Evolutionary conservation across 1,140 invertebrate genomes (phyloP).

Genomic region (Acromyrmex charruanus): DNA sequence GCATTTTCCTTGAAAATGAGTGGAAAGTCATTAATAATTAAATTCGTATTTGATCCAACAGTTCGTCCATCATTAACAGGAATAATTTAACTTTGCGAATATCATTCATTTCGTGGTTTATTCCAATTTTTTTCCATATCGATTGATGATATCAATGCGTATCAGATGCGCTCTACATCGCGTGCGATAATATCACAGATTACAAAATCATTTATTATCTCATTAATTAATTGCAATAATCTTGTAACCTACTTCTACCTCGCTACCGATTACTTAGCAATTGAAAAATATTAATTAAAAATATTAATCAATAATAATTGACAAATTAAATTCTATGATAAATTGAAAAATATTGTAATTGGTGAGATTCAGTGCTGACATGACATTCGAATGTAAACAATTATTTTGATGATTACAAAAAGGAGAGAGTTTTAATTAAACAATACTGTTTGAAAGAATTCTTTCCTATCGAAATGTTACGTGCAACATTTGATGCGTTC

Average conservation of each 20-base stretch:
- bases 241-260: background rate
- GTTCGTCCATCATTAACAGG: background rate
- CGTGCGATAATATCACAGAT: constrained; percentile 44
- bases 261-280: background rate
- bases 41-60: background rate
- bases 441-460: background rate
- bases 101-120: constrained; percentile 51
- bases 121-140: constrained; percentile 34
- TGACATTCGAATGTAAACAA: background rate
- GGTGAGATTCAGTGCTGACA: background rate
- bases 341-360: background rate
- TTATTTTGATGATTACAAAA: background rate
- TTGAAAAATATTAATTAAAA: background rate
- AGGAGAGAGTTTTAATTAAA: constrained; percentile 7
- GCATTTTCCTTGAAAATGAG: background rate
- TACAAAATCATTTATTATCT: constrained; percentile 52
- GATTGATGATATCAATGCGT: constrained; percentile 53
- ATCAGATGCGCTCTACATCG: constrained; percentile 19
- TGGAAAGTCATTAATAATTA: constrained; percentile 8
- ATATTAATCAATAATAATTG: background rate
- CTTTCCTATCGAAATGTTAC: background rate
- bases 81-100: constrained; percentile 57
- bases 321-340: background rate
- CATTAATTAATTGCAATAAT: constrained; percentile 60
- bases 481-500: background rate